Evolutionary conservation across 1,140 invertebrate genomes (phyloP).

Genomic region (Fopius arisanus): DNA sequence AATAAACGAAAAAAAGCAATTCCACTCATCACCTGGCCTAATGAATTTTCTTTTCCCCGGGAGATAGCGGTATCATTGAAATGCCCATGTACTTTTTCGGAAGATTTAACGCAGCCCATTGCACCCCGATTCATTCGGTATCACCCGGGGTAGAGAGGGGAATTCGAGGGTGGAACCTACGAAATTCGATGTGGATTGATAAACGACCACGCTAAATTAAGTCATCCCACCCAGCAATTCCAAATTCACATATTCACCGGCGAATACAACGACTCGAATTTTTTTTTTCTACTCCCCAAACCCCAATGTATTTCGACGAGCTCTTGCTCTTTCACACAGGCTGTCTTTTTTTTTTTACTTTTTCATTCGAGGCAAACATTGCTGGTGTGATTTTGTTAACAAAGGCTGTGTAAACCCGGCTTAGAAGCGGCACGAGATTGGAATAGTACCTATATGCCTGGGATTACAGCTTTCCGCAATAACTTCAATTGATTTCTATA

Average conservation of each 20-base stretch:
- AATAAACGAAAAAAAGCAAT: too few relatives aligned
- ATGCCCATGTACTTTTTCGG: neutral
- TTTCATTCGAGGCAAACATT: constrained; percentile 39
- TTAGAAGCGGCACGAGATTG: constrained; percentile 22
- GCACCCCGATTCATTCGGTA: neutral
- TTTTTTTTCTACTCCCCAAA: constrained; percentile 39
- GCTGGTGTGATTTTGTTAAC: constrained; percentile 50
- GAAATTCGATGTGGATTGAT: constrained; percentile 47
- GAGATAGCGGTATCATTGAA: neutral
- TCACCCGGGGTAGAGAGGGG: neutral
- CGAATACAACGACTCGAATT: constrained; percentile 27
- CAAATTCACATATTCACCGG: constrained; percentile 30
- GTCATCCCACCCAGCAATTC: constrained; percentile 37
- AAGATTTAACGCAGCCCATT: neutral
- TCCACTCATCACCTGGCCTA: too few relatives aligned
- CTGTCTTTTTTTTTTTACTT: constrained; percentile 26
- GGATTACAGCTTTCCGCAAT: constrained; percentile 49
- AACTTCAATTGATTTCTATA: constrained; percentile 51
- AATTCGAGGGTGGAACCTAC: neutral
- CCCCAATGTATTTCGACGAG: constrained; percentile 32
- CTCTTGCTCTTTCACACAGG: constrained; percentile 21
- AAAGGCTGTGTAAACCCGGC: constrained; percentile 50
- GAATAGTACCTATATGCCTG: constrained; percentile 31
- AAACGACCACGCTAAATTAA: constrained; percentile 50
- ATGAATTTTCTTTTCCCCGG: neutral